Evolutionary conservation across 2,113 vertebrate species (phyloP).

Genomic region (Siniperca chuatsi): DNA sequence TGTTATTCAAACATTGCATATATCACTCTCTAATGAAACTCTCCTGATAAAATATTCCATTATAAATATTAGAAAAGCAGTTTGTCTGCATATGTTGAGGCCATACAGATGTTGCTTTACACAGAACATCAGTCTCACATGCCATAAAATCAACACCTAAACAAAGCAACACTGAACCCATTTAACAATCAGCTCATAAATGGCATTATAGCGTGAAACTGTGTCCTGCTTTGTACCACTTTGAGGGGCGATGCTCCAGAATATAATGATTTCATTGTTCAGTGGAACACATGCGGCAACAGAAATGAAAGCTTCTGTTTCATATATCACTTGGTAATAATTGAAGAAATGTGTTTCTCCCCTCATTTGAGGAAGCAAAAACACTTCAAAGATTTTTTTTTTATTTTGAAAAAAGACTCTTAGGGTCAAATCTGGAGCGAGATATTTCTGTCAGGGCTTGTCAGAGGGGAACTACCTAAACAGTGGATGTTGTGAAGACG

Average conservation of each 20-base stretch:
- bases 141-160: slow-evolving; percentile 62
- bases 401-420: slow-evolving; percentile 7
- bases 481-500: slow-evolving; percentile 45
- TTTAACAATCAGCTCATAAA: slow-evolving; percentile 66
- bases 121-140: slow-evolving; percentile 37
- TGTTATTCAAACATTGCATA: slow-evolving; percentile 21
- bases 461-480: slow-evolving; percentile 54
- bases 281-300: slow-evolving; percentile 53
- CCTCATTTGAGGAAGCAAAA: slow-evolving; percentile 49
- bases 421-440: slow-evolving; percentile 65
- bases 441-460: slow-evolving; percentile 57
- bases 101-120: slow-evolving; percentile 25
- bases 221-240: slow-evolving; percentile 48
- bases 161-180: slow-evolving; percentile 54
- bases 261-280: slow-evolving; percentile 78
- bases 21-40: slow-evolving; percentile 30
- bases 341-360: slow-evolving; percentile 75
- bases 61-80: slow-evolving; percentile 17
- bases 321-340: slow-evolving; percentile 69
- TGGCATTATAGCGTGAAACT: slow-evolving; percentile 50
- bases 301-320: slow-evolving; percentile 76
- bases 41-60: not conserved
- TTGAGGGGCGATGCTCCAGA: slow-evolving; percentile 38
- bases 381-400: slow-evolving; percentile 50
- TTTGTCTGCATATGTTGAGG: slow-evolving; percentile 29